phyloP scores from a whole-genome alignment of 2,113 vertebrate species.

The Hydrolagus affinis region DNA sequence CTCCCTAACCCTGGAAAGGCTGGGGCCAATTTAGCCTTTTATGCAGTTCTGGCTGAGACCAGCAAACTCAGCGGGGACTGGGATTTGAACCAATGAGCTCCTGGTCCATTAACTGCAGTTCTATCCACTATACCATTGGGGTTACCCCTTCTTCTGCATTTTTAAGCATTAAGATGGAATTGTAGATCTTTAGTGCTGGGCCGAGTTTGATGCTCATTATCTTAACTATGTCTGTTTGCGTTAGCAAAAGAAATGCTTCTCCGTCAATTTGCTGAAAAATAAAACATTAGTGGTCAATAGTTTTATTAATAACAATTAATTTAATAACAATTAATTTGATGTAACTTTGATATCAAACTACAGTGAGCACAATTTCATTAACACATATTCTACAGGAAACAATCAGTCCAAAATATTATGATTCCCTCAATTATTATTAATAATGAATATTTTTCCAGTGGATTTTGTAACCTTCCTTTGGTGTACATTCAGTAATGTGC shows the following conservation, averaged over 20 bases:
- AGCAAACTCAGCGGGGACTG: too few relatives aligned
- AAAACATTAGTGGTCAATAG: not conserved
- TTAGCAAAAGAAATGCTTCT: conserved; percentile 59
- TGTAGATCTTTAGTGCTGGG: conserved; percentile 66
- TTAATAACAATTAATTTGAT: not conserved
- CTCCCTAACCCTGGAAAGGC: too few relatives aligned
- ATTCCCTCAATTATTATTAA: not conserved
- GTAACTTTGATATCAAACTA: too few relatives aligned
- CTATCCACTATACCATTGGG: not conserved
- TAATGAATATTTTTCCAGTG: not conserved
- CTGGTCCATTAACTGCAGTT: too few relatives aligned
- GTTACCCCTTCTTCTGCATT: conserved; percentile 41
- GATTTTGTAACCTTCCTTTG: not conserved
- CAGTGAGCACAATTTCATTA: not conserved
- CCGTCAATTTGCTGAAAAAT: conserved; percentile 60
- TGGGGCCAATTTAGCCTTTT: too few relatives aligned
- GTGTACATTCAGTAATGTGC: too few relatives aligned
- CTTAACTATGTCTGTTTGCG: conserved; percentile 59
- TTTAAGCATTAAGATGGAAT: conserved; percentile 65
- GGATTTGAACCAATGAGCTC: too few relatives aligned
- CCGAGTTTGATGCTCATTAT: conserved; percentile 65
- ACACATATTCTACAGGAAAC: not conserved
- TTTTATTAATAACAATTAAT: not conserved
- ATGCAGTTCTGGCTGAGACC: too few relatives aligned
- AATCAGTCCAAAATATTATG: not conserved